Conservation (phyloP, 1,140 invertebrate species). For the Drosophila malerkotliana region DNA sequence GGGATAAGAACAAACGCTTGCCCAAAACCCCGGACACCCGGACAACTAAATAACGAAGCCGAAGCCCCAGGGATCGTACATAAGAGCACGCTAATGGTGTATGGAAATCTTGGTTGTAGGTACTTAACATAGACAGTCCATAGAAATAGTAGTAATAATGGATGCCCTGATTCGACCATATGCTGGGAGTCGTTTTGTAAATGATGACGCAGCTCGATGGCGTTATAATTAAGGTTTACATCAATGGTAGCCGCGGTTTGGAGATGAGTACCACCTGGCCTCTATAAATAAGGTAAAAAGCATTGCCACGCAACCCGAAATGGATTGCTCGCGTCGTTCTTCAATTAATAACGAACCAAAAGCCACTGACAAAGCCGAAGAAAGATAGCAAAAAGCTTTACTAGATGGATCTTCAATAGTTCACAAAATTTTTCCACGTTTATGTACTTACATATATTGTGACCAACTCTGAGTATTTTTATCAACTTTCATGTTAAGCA, state of each 20-base stretch:
- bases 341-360: conserved; percentile 68
- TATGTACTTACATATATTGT: not conserved
- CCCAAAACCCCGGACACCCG: not conserved
- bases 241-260: conserved; percentile 30
- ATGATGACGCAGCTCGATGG: conserved; percentile 75
- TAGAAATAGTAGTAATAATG: conserved; percentile 38
- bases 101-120: conserved; percentile 20
- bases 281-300: conserved; percentile 55
- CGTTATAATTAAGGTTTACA: conserved; percentile 77
- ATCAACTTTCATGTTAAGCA: too few relatives aligned
- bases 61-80: conserved; percentile 5
- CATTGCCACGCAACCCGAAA: conserved; percentile 25
- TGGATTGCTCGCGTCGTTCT: conserved; percentile 11
- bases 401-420: not conserved
- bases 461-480: too few relatives aligned
- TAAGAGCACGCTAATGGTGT: conserved; percentile 14
- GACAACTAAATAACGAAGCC: not conserved
- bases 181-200: conserved; percentile 56
- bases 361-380: conserved; percentile 36
- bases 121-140: conserved; percentile 19
- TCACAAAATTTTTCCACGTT: not conserved
- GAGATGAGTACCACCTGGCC: conserved; percentile 57
- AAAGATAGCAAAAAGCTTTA: not conserved
- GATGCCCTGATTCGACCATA: conserved; percentile 50
- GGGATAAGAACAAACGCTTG: not conserved